Conservation (phyloP, 2,113 vertebrate genomes). For the Sinocyclocheilus anophthalmus region DNA sequence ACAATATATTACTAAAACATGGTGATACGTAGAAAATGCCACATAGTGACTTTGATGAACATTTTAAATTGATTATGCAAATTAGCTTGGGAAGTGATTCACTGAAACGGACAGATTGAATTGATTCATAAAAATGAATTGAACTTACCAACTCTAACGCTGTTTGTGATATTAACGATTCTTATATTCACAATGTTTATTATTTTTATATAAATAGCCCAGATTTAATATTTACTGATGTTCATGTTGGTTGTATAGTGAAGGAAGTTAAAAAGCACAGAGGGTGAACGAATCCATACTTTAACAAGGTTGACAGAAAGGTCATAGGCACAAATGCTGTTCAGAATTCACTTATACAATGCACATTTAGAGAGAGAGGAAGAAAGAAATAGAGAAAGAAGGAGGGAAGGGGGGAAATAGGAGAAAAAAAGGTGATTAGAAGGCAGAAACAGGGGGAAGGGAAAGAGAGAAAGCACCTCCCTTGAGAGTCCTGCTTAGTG, state of each 20-base stretch:
- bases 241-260: neutral
- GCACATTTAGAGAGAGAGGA: neutral
- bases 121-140: neutral
- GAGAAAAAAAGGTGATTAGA: neutral
- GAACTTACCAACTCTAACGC: neutral
- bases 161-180: neutral
- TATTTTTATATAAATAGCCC: neutral
- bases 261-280: slow-evolving; percentile 40
- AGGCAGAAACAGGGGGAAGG: neutral
- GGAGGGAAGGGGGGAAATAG: neutral
- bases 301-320: slow-evolving; percentile 31
- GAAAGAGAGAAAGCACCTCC: neutral
- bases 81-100: neutral
- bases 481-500: slow-evolving; percentile 18
- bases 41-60: neutral
- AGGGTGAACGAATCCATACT: slow-evolving; percentile 3
- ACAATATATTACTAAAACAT: neutral
- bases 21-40: neutral
- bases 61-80: neutral
- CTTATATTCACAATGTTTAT: neutral
- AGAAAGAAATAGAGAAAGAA: slow-evolving; percentile 1
- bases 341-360: slow-evolving; percentile 5
- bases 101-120: neutral
- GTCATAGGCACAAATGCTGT: slow-evolving; percentile 30
- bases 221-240: neutral